Conservation (phyloP, 2,888 invertebrate genomes). For the Caenorhabditis sp. region DNA sequence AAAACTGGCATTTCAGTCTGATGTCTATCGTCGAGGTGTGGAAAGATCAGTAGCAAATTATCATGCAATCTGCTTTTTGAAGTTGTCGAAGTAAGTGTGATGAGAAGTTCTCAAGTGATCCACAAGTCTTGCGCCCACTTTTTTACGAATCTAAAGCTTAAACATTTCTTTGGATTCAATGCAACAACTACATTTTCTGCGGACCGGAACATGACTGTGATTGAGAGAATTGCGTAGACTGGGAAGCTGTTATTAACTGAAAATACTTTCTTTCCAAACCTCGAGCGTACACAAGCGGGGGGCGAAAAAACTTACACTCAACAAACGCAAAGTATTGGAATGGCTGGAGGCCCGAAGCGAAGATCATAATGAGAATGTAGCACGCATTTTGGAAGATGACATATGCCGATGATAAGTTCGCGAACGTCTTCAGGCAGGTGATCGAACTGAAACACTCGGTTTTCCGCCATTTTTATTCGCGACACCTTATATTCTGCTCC, state of each 20-base stretch:
- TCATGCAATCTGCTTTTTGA: too few relatives aligned
- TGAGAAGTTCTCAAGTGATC: too few relatives aligned
- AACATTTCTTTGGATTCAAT: too few relatives aligned
- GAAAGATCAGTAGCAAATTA: too few relatives aligned
- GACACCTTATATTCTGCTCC: constrained; percentile 48
- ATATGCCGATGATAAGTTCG: constrained; percentile 23
- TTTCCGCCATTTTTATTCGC: background rate
- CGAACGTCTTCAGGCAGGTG: constrained; percentile 36
- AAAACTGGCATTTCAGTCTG: too few relatives aligned
- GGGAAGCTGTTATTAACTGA: constrained; percentile 44
- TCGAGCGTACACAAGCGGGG: too few relatives aligned
- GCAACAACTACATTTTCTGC: constrained; percentile 2
- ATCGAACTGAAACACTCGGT: constrained; percentile 22
- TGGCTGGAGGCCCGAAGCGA: background rate
- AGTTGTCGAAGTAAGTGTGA: too few relatives aligned
- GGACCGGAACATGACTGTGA: background rate
- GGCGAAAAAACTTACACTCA: constrained; percentile 39
- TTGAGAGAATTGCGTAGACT: constrained; percentile 22
- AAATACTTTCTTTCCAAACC: too few relatives aligned
- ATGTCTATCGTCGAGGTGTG: too few relatives aligned
- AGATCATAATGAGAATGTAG: constrained; percentile 25
- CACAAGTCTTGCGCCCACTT: too few relatives aligned
- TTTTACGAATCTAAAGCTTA: too few relatives aligned
- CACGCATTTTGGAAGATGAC: constrained; percentile 40
- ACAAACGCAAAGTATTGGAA: constrained; percentile 24